Evolutionary conservation across 2,113 vertebrate species (phyloP), one percentile per base, ranked within the genome.

Genomic region (Salvelinus fontinalis): DNA sequence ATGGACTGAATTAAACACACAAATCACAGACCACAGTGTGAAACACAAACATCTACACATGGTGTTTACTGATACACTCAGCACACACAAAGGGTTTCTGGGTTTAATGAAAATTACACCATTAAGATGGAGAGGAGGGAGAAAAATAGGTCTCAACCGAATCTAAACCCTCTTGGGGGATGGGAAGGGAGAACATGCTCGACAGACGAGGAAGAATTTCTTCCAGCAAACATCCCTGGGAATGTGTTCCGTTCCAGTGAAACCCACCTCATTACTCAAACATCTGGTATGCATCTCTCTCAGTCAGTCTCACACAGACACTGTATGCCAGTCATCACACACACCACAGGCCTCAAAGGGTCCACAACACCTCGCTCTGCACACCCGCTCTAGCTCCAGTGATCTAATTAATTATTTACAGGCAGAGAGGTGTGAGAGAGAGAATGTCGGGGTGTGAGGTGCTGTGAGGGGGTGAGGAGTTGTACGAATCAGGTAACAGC

Each of bases 231-330:
- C 90, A 91, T 89, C 88, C 78, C 83, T 87, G 87, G 88, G 90
- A 93, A 93, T 91, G 90, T 83, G 85, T 86, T 84, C 81, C 73
- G 85, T 89, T 91, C 86, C 89, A 92, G 83, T 62, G 87, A 90
- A 93, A 90, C 87, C 87, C 88, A 89, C 89, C 90, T 93, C 90
- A 91, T 92, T 86, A 89, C 88, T 89, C 85, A 92, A 90, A 89
- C 92, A 92, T 93, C 90, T 94, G 93, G 92, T 86, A 90, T 79
- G 80, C 84, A 91, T 90, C 86, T 84, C 82, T 82, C 77, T 51
- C 24, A 20, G 31, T 27, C 70, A 3, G 67, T 75, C 82, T 67
- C 26, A 22, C 60, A 65, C 71, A n/a, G 1, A 65, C 34, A 71
- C 67, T 29, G n/a, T 67, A 75, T 68, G 67, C 73, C 81, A 74